Base-by-base conservation (phyloP, 2,113 vertebrate species). In the Gavialis gangeticus region DNA sequence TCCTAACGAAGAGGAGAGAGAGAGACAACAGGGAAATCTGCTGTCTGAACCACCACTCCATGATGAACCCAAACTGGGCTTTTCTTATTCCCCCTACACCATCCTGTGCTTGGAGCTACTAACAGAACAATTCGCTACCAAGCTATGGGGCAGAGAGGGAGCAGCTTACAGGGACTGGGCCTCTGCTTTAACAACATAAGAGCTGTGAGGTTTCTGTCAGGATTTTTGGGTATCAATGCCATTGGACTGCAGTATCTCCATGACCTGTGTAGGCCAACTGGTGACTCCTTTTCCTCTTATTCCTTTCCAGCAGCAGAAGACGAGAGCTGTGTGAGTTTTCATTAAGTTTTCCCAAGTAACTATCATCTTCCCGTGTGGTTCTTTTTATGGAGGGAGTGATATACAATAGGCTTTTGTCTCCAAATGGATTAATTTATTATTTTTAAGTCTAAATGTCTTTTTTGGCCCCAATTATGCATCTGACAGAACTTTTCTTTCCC, bases 321-420 rank as follows among this genome's bases (percentile, higher is more conserved):
- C 19, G 92, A 93, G 77, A 93, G 76, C 60, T 79, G 82, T 84
- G 77, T 73, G 88, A 82, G 94, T 93, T 96, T 89, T 83, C 10
- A 2, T 57, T 21, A 85, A 88, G 60, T 95, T 96, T 95, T 96
- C 80, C 75, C 64, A 89, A 87, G 84, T 93, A 91, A 94, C 90
- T 87, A 75, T 96, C 82, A 84, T 62, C 84, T 77, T 73, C 87
- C 84, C 82, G 30, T 91, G 84, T 46, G 30, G 55, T 90, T 96
- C 30, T 46, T 96, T 95, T 88, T 87, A 13, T 90, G 97, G 88
- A 95, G 94, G 56, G 64, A 55, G 24, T 67, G 21, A 12, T 83
- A 79, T 73, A 97, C 95, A 97, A 95, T 89, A 94, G 76, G 57
- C 67, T 58, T 92, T 96, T 97, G 95, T 97, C 71, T 93, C 30